phyloP scores from a whole-genome alignment of 2,888 invertebrate species.

The Caenorhabditis sp. region DNA sequence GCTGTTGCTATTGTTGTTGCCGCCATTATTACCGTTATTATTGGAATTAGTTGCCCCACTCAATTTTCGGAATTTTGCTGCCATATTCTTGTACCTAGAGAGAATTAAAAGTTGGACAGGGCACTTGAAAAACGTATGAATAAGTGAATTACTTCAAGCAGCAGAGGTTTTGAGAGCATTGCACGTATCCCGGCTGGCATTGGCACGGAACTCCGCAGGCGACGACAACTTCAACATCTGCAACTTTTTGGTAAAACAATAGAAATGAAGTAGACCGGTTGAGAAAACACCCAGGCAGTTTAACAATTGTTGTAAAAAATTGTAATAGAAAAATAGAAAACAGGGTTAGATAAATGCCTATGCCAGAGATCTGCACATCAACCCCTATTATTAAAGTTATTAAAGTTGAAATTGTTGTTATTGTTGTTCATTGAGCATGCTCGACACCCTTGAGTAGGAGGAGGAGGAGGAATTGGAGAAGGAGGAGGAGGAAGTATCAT shows the following conservation, averaged over 20 bases:
- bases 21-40: constrained; percentile 26
- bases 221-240: constrained; percentile 69
- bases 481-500: constrained; percentile 31
- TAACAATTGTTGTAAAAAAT: no score
- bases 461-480: not conserved
- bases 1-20: constrained; percentile 35
- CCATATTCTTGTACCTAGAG: constrained; percentile 78
- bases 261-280: no score
- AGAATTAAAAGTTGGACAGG: constrained; percentile 32
- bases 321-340: no score
- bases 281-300: no score
- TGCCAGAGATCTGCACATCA: no score
- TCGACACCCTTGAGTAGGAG: constrained; percentile 44
- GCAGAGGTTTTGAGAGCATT: constrained; percentile 75
- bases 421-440: constrained; percentile 33
- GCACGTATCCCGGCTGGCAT: constrained; percentile 77
- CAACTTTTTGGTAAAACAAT: not conserved
- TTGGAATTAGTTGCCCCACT: constrained; percentile 26
- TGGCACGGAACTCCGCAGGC: constrained; percentile 74
- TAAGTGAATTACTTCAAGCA: constrained; percentile 71
- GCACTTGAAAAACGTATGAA: constrained; percentile 33
- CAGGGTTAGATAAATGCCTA: no score
- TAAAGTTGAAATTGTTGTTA: constrained; percentile 10
- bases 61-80: constrained; percentile 73
- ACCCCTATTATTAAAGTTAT: constrained; percentile 16